Percentiles rank a stretch among this genome's conserved stretches.
phyloP scores from a whole-genome alignment of 2,888 invertebrate genomes.

The Lydus trimaculatus region DNA sequence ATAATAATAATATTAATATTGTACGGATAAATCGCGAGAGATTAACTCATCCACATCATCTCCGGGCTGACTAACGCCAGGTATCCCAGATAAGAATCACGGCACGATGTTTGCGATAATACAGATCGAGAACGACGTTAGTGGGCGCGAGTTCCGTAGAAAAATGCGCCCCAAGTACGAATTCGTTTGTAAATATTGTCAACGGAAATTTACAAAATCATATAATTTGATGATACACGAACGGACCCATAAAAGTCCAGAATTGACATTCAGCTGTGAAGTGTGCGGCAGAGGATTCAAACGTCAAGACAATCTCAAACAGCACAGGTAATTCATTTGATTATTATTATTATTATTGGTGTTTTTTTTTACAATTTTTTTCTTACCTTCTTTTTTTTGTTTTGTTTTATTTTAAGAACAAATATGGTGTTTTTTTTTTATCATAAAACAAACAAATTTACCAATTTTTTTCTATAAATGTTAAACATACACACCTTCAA shows the following conservation, averaged over 20 bases:
- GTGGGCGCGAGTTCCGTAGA: slow-evolving; percentile 85
- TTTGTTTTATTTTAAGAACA: too few relatives aligned
- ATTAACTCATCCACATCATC: slow-evolving; percentile 33
- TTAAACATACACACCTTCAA: not conserved
- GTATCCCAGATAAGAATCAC: slow-evolving; percentile 40
- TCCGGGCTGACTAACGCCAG: slow-evolving; percentile 24
- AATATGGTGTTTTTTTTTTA: not conserved
- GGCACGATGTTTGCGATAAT: slow-evolving; percentile 87
- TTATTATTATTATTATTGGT: not conserved
- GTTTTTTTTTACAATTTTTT: too few relatives aligned
- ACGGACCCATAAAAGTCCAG: slow-evolving; percentile 95
- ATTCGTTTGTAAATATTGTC: slow-evolving; percentile 98
- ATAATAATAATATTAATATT: slow-evolving; percentile 3
- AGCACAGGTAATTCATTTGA: slow-evolving; percentile 77
- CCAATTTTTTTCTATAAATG: not conserved
- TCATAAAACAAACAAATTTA: not conserved
- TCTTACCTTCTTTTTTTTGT: too few relatives aligned
- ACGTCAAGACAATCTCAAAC: slow-evolving; percentile 94
- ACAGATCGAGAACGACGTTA: slow-evolving; percentile 88
- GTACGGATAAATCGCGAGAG: slow-evolving; percentile 21
- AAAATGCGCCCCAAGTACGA: slow-evolving; percentile 95
- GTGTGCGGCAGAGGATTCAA: slow-evolving; percentile 98
- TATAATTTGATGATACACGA: slow-evolving; percentile 99
- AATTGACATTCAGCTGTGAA: slow-evolving; percentile 96
- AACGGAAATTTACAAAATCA: slow-evolving; percentile 96